These are phyloP conservation scores for Mormyrus iriodes DNA, from an alignment of 2,113 vertebrate species.

Conservation along the genomic window DNA sequence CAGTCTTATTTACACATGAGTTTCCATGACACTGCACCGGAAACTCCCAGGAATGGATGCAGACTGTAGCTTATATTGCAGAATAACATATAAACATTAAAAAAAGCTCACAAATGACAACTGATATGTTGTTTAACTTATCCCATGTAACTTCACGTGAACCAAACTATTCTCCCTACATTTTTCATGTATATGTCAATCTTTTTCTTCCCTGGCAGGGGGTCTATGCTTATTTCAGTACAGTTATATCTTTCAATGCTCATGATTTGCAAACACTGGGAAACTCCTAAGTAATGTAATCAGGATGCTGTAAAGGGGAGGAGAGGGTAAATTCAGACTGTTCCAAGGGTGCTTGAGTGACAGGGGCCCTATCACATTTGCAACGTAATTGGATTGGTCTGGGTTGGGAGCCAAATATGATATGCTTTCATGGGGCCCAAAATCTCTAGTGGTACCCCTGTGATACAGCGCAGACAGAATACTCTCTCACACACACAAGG, in stretches of 20 bases:
- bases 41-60: background rate
- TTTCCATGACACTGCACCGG: background rate
- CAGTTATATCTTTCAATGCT: background rate
- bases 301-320: background rate
- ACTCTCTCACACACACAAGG: background rate
- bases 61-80: background rate
- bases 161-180: background rate
- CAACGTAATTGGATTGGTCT: background rate
- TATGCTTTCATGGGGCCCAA: background rate
- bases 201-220: background rate
- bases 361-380: background rate
- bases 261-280: background rate
- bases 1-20: background rate
- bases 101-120: background rate
- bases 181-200: background rate
- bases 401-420: background rate
- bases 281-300: background rate
- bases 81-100: background rate
- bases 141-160: background rate
- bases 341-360: background rate
- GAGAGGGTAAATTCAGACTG: background rate
- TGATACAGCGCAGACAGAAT: background rate
- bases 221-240: background rate
- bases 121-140: slow-evolving; percentile 2
- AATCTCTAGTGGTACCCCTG: background rate